Evolutionary conservation across 2,888 invertebrate species (phyloP).

Genomic region (Callosobruchus maculatus): DNA sequence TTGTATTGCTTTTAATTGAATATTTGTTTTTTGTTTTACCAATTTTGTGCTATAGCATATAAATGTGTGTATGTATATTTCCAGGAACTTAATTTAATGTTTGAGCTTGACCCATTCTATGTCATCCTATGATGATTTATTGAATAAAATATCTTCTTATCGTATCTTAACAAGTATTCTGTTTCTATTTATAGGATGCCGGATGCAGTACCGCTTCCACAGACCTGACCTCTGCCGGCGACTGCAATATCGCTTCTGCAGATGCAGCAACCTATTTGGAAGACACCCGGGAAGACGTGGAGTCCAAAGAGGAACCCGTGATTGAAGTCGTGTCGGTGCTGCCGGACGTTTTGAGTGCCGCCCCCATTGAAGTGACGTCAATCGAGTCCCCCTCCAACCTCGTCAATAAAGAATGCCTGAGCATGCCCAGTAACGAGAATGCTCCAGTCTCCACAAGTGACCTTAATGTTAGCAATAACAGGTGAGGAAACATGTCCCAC

Average conservation of each 20-base stretch:
- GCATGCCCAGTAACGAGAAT: constrained; percentile 4
- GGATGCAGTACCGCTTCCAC: not conserved
- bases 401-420: not conserved
- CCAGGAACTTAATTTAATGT: too few species aligned
- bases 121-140: too few species aligned
- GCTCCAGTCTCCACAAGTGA: constrained; percentile 30
- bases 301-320: constrained; percentile 4
- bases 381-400: not conserved
- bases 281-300: too few species aligned
- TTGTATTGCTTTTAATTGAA: too few species aligned
- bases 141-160: too few species aligned
- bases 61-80: too few species aligned
- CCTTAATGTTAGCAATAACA: constrained; percentile 9
- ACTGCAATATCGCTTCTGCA: not conserved
- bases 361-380: constrained; percentile 1
- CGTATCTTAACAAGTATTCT: not conserved
- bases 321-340: constrained; percentile 9
- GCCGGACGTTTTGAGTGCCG: not conserved
- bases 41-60: too few species aligned
- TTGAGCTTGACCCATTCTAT: too few species aligned
- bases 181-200: not conserved
- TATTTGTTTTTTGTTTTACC: too few species aligned
- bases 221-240: not conserved
- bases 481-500: not conserved
- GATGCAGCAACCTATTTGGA: not conserved